Base-by-base conservation (phyloP, 2,888 invertebrate genomes). In the Catocala fraxini region DNA sequence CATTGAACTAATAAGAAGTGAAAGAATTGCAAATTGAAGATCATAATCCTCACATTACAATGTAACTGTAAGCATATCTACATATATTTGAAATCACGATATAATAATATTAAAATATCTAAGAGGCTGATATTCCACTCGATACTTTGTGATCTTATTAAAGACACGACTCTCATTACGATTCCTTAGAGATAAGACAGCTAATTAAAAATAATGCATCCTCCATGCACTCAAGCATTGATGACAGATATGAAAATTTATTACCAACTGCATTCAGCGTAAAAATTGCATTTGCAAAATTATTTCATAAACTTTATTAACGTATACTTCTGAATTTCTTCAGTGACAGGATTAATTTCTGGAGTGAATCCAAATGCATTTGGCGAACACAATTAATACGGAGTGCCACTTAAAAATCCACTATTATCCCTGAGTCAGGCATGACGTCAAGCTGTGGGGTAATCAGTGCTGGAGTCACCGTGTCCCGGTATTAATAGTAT, bases 321-420 rank as follows among this genome's bases (percentile, higher is more conserved):
- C 25, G 15, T 42, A 25, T 25, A 43, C 43, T 58, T 65, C 35
- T 35, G 25, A 41, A 15, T 58, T 63, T 59, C 25, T 12, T 35
- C 47, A 69, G 65, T 59, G 56, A 71, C 74, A 66, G 64, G 62
- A 61, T 54, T 56, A 46, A 45, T 51, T 68, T 71, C 73, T 84
- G 82, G 85, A 75, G 13, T 42, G 10, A 33, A 52, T 73, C 82
- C 83, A 83, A 83, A 79, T 79, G 81, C 83, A 82, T 80, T 80
- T 76, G 54, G 47, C 11, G 77, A 76, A 81, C 59, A 64, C 33
- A 63, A 65, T 71, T 68, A 71, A 65, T 65, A 61, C 43, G 33
- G 51, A 58, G 43, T 46, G 61, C 54, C 67, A 65, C 66, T 69
- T 69, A 64, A 70, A 65, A 65, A 63, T n/a, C 13, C 51, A 49